Evolutionary conservation across 2,113 vertebrate genomes (phyloP).

Genomic region (Oncorhynchus kisutch): DNA sequence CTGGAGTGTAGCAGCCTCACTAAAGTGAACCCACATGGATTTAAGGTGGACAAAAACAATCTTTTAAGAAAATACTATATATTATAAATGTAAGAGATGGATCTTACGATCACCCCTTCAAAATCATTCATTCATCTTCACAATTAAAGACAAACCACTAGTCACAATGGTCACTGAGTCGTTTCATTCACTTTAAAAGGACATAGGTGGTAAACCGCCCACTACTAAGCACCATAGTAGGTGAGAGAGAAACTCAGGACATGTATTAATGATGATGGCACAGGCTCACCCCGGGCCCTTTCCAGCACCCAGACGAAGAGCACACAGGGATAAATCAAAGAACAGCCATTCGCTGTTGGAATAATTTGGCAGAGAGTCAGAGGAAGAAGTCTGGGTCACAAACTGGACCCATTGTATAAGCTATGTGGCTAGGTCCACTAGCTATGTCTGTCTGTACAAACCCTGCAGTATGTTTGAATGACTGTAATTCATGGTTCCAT

Average conservation of each 20-base stretch:
- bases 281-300: neutral
- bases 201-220: neutral
- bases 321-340: conserved; percentile 8
- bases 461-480: too few relatives aligned
- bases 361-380: conserved; percentile 1
- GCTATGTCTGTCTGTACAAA: too few relatives aligned
- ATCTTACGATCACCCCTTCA: too few relatives aligned
- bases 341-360: neutral
- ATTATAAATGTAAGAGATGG: too few relatives aligned
- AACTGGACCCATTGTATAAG: neutral
- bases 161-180: too few relatives aligned
- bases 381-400: neutral
- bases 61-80: too few relatives aligned
- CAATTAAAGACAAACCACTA: too few relatives aligned
- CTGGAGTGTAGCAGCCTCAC: neutral
- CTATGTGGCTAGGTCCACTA: neutral
- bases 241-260: conserved; percentile 2
- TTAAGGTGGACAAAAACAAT: too few relatives aligned
- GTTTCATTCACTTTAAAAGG: too few relatives aligned
- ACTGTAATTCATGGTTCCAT: too few relatives aligned
- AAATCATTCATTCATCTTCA: too few relatives aligned
- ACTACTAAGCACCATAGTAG: neutral
- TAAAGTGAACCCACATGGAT: neutral
- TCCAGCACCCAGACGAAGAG: conserved; percentile 1
- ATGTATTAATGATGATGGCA: conserved; percentile 5